Evolutionary conservation across 2,888 invertebrate species (phyloP).

Genomic region (Ceratothoa steindachneri): DNA sequence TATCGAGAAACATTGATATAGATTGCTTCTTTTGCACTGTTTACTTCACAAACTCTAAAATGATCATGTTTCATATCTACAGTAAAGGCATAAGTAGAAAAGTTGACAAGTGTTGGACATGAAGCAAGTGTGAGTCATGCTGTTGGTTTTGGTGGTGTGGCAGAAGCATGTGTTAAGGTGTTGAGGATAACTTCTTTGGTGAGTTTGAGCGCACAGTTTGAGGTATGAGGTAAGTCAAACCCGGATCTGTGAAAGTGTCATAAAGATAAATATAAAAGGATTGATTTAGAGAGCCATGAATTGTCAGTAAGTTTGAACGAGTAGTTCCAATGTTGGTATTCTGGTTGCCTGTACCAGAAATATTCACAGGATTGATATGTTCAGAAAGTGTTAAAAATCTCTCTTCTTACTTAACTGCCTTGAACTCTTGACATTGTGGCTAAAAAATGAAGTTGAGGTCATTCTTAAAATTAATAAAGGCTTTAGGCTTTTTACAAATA

Average conservation of each 20-base stretch:
- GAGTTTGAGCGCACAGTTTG: not conserved
- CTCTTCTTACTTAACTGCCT: too few species aligned
- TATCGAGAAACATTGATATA: too few species aligned
- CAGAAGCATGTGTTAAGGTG: slow-evolving; percentile 11
- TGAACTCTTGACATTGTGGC: too few species aligned
- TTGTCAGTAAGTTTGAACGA: not conserved
- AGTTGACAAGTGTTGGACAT: not conserved
- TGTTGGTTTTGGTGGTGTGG: slow-evolving; percentile 3
- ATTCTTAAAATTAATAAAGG: too few species aligned
- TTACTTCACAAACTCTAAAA: not conserved
- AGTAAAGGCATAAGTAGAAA: not conserved
- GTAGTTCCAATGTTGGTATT: not conserved
- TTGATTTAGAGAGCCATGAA: not conserved
- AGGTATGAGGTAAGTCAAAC: not conserved
- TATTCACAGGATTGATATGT: too few species aligned
- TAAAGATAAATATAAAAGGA: not conserved
- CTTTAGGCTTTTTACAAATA: too few species aligned
- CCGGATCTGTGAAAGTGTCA: not conserved
- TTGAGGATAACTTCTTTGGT: not conserved
- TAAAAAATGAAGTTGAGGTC: too few species aligned
- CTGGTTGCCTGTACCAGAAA: not conserved
- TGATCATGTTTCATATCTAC: not conserved
- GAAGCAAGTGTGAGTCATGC: not conserved
- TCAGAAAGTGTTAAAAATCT: too few species aligned
- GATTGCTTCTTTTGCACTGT: too few species aligned